Conservation (phyloP, 2,888 invertebrate genomes). For the Glyphotaelius pellucidus region DNA sequence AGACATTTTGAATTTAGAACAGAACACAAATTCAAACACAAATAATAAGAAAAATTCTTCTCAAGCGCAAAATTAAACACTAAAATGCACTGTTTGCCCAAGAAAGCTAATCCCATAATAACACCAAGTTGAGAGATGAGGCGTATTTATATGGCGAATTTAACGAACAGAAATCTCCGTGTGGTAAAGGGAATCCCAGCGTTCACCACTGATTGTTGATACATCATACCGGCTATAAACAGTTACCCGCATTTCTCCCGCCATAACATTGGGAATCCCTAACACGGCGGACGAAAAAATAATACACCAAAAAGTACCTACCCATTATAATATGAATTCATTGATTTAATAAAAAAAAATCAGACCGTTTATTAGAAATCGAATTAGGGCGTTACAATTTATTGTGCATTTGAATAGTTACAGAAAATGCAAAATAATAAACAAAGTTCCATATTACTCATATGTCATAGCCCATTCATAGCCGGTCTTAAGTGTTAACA, state of each 20-base stretch:
- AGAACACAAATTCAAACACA: neutral
- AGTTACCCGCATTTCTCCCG: neutral
- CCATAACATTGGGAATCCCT: neutral
- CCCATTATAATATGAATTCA: too few relatives aligned
- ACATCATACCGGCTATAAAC: neutral
- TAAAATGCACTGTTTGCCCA: neutral
- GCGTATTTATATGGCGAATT: neutral
- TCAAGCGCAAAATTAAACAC: neutral
- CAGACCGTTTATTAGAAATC: too few relatives aligned
- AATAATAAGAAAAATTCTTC: neutral
- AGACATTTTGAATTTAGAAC: conserved; percentile 36
- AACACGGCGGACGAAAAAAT: too few relatives aligned
- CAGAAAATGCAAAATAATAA: too few relatives aligned
- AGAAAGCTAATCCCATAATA: neutral
- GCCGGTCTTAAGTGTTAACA: too few relatives aligned
- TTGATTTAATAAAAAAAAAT: too few relatives aligned
- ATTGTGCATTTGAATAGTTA: too few relatives aligned
- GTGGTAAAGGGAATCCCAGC: neutral
- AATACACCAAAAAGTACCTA: too few relatives aligned
- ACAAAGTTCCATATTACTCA: too few relatives aligned
- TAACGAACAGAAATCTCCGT: neutral
- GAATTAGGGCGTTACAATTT: too few relatives aligned
- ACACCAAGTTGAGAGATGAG: neutral
- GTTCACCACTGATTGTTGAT: neutral
- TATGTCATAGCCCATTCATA: too few relatives aligned